phyloP scores from a whole-genome alignment of 2,113 vertebrate species.

The Neogobius melanostomus region DNA sequence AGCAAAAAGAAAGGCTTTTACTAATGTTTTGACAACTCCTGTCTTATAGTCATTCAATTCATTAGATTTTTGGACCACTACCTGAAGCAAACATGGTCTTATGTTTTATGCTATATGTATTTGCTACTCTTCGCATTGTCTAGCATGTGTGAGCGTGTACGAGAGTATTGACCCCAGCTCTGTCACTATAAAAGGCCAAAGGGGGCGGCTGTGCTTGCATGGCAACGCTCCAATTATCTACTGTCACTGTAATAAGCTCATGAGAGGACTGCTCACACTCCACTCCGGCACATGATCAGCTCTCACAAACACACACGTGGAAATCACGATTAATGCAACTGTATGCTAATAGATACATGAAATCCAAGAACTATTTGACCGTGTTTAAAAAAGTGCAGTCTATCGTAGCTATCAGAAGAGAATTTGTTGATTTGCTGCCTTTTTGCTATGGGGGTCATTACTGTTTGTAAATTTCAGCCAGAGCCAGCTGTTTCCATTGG shows the following conservation, averaged over 20 bases:
- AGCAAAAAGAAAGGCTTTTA: background rate
- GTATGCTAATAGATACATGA: background rate
- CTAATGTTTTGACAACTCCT: too few species aligned
- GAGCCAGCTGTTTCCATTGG: slow-evolving; percentile 11
- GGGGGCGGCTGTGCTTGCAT: slow-evolving; percentile 42
- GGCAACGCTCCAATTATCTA: slow-evolving; percentile 54
- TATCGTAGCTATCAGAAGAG: too few species aligned
- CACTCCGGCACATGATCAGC: slow-evolving; percentile 35
- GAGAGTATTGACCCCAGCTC: slow-evolving; percentile 39
- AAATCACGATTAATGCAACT: background rate
- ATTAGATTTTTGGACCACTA: too few species aligned
- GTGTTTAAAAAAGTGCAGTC: too few species aligned
- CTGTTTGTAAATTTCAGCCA: slow-evolving; percentile 2
- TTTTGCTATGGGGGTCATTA: background rate
- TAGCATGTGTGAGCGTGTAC: slow-evolving; percentile 6
- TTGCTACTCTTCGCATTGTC: background rate
- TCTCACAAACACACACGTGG: background rate
- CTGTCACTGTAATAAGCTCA: slow-evolving; percentile 53
- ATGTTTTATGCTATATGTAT: too few species aligned
- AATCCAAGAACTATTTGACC: background rate
- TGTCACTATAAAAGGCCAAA: slow-evolving; percentile 53
- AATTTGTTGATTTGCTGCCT: too few species aligned
- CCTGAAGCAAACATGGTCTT: too few species aligned
- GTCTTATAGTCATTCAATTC: too few species aligned
- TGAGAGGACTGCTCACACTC: slow-evolving; percentile 27